A percentile compares a stretch with the other conserved stretches of the same genome.
phyloP scores from a whole-genome alignment of 2,797 vertebrate species.

The Podarcis lilfordi region DNA sequence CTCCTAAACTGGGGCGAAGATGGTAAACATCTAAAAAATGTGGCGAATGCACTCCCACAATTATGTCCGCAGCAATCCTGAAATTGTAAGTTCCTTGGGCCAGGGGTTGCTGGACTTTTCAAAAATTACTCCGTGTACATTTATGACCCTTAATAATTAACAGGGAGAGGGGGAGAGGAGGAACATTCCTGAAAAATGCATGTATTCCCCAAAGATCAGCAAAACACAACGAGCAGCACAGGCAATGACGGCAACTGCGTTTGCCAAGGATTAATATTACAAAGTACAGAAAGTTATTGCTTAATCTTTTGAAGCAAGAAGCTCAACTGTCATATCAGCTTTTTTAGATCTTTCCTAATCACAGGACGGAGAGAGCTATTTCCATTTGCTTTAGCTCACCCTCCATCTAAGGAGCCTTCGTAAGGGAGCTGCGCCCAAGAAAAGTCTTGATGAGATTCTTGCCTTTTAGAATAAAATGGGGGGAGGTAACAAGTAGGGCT shows the following conservation, averaged over 20 bases:
- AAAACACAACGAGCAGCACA: not conserved
- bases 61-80: not conserved
- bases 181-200: not conserved
- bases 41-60: not conserved
- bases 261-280: not conserved
- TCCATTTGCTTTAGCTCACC: too few relatives aligned
- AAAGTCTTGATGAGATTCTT: too few relatives aligned
- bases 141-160: not conserved
- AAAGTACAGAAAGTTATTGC: not conserved
- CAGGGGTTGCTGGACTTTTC: too few relatives aligned
- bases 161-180: too few relatives aligned
- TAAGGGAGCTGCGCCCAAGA: too few relatives aligned
- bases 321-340: not conserved
- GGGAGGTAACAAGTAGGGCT: too few relatives aligned
- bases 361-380: not conserved
- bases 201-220: not conserved
- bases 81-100: not conserved
- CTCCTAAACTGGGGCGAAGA: not conserved
- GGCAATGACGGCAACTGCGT: not conserved
- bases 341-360: not conserved
- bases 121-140: too few relatives aligned
- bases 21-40: not conserved
- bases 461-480: too few relatives aligned
- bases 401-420: too few relatives aligned
- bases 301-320: not conserved